These are phyloP conservation scores for Amblyornis subalaris DNA, from an alignment of 2,113 vertebrate genomes.

Conservation along the genomic window DNA sequence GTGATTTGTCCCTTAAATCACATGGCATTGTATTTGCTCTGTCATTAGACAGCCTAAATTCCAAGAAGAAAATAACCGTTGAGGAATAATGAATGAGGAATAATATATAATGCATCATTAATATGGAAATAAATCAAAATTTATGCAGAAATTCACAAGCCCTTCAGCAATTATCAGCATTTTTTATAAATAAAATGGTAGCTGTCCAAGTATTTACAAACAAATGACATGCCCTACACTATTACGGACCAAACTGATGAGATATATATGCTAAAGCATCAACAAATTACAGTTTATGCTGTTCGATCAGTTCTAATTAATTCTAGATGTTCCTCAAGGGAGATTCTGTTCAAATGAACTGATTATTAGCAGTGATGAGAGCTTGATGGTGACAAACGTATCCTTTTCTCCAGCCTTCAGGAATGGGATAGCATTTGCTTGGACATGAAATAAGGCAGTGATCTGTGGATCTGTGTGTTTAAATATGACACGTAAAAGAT, in stretches of 20 bases:
- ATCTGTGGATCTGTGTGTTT: not conserved
- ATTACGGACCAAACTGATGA: not conserved
- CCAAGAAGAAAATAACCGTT: not conserved
- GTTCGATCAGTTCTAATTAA: conserved; percentile 35
- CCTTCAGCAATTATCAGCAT: not conserved
- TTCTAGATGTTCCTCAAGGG: conserved; percentile 31
- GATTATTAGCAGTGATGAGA: conserved; percentile 10
- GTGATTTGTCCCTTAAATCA: not conserved
- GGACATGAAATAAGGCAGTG: not conserved
- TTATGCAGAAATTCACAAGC: not conserved
- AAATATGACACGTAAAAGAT: not conserved
- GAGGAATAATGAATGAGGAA: not conserved
- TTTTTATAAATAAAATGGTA: conserved; percentile 14
- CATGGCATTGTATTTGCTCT: not conserved
- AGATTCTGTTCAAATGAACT: not conserved
- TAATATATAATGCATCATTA: not conserved
- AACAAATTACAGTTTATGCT: not conserved
- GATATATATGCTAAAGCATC: not conserved
- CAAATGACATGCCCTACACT: not conserved
- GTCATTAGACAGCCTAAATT: not conserved
- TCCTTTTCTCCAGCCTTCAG: not conserved
- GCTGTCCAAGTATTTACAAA: conserved; percentile 24
- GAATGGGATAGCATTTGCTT: not conserved
- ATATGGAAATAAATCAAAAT: conserved; percentile 18
- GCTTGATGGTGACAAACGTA: not conserved